phyloP scores from a whole-genome alignment of 2,113 vertebrate species.

The Neolamprologus hecqui region DNA sequence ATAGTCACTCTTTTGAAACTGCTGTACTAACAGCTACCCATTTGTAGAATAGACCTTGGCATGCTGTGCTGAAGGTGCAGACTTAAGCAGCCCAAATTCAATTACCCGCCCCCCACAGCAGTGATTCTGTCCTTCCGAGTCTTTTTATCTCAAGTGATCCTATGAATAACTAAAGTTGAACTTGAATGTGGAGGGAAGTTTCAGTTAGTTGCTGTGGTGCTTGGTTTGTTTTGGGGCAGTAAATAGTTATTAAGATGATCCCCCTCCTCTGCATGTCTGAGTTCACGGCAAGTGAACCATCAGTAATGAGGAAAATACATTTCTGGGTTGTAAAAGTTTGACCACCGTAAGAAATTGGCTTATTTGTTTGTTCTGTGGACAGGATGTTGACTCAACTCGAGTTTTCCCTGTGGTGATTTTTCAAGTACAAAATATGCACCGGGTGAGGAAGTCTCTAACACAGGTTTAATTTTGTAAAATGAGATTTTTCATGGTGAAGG shows the following conservation, averaged over 20 bases:
- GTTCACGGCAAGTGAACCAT: not conserved
- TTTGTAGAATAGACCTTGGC: not conserved
- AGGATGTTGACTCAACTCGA: not conserved
- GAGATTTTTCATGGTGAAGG: not conserved
- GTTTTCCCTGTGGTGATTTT: not conserved
- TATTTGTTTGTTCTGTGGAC: not conserved
- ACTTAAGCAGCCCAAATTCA: slow-evolving; percentile 14
- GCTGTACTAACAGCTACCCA: not conserved
- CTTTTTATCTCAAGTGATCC: not conserved
- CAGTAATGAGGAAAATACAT: not conserved
- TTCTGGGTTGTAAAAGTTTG: not conserved
- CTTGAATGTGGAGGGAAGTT: not conserved
- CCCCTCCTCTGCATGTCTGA: not conserved
- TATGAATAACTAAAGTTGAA: not conserved
- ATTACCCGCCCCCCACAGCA: not conserved
- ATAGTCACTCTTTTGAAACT: not conserved
- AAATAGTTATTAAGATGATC: not conserved
- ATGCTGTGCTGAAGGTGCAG: slow-evolving; percentile 30
- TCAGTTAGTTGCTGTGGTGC: not conserved
- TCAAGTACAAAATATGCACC: not conserved
- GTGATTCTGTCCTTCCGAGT: not conserved
- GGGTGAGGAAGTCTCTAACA: not conserved
- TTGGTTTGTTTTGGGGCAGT: not conserved
- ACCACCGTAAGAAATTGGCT: not conserved
- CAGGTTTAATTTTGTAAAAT: slow-evolving; percentile 26